Conservation (phyloP, 2,113 vertebrate genomes). For the Ophthalmolycus amberensis region DNA sequence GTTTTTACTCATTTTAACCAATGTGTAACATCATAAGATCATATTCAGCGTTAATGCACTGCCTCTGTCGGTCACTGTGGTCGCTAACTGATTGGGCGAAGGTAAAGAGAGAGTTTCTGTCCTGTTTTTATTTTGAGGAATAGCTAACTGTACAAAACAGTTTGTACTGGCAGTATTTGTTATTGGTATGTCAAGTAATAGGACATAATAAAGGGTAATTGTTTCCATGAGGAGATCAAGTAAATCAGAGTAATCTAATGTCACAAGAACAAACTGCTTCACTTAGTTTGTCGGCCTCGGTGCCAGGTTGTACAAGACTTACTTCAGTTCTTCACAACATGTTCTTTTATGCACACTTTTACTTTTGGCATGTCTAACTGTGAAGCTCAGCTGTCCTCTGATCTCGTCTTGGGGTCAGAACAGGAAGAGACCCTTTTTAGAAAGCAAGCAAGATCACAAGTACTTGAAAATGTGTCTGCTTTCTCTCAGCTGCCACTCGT, state of each 20-base stretch:
- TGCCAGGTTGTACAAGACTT: neutral
- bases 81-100: neutral
- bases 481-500: slow-evolving; percentile 87
- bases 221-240: neutral
- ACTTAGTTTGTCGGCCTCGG: neutral
- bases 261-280: neutral
- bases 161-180: neutral
- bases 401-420: slow-evolving; percentile 3
- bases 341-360: neutral
- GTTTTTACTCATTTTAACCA: neutral
- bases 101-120: neutral
- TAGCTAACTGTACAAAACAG: neutral
- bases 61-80: too few relatives aligned
- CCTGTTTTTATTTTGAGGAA: neutral
- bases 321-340: neutral
- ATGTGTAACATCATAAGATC: neutral
- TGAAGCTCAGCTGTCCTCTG: slow-evolving; percentile 15
- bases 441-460: neutral
- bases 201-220: neutral
- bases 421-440: neutral
- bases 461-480: neutral
- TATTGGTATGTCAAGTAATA: neutral
- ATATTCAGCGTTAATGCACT: too few relatives aligned
- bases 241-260: neutral
- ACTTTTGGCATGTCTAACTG: neutral